Conservation (phyloP, 2,113 vertebrate species). For the Gila orcuttii region DNA sequence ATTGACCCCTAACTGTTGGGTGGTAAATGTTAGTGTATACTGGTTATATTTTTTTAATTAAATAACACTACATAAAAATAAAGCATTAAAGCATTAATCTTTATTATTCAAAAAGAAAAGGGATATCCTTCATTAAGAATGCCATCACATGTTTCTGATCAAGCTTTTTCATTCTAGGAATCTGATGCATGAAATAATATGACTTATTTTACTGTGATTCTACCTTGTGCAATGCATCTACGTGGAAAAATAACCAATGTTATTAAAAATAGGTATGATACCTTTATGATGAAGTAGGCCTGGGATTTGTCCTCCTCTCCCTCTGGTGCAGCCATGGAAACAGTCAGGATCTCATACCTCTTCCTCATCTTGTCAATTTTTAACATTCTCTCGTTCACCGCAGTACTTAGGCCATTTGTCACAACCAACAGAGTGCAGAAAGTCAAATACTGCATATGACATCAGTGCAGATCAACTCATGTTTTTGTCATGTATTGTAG, state of each 20-base stretch:
- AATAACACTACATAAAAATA: too few relatives aligned
- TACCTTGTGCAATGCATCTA: not conserved
- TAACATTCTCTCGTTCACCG: constrained; percentile 83
- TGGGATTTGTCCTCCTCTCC: constrained; percentile 86
- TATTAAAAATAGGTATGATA: constrained; percentile 49
- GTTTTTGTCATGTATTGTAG: not conserved
- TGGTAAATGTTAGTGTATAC: too few relatives aligned
- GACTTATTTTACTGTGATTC: not conserved
- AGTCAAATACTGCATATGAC: not conserved
- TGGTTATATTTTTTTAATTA: too few relatives aligned
- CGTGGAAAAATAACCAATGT: not conserved
- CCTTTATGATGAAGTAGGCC: constrained; percentile 89
- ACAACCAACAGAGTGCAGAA: not conserved
- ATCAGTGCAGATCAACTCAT: not conserved
- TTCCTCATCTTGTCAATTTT: constrained; percentile 87
- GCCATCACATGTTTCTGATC: not conserved
- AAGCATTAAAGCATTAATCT: too few relatives aligned
- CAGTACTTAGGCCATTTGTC: constrained; percentile 70
- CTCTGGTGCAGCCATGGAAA: constrained; percentile 81
- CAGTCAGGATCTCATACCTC: constrained; percentile 84
- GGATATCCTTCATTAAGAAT: not conserved
- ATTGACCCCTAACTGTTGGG: too few relatives aligned
- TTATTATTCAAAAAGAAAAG: not conserved
- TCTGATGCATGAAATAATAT: not conserved
- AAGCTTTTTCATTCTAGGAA: not conserved